Evolutionary conservation across 2,797 vertebrate species (phyloP), one percentile per base, ranked within the genome.

Genomic region (Borostomias antarcticus): DNA sequence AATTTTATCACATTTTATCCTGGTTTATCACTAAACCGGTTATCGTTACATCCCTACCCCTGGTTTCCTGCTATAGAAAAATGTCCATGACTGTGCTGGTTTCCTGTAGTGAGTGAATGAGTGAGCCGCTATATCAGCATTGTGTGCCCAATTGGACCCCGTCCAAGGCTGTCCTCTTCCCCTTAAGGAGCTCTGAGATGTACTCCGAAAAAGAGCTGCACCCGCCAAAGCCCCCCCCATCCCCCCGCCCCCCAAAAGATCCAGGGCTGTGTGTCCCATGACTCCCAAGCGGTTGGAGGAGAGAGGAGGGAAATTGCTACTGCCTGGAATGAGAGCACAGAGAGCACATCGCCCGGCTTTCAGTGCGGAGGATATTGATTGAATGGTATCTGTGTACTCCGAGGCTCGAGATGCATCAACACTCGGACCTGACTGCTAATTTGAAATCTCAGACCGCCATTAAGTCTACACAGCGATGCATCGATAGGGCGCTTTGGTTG

Each of bases 51-150:
- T n/a, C n/a, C n/a, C n/a, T n/a, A n/a, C n/a, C n/a, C n/a, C n/a
- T n/a, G n/a, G n/a, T n/a, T 62, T 62, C 52, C 35, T 60, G 57
- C 40, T 61, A 9, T 25, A 2, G n/a, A n/a, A n/a, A n/a, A 37
- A 37, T 29, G 33, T 43, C 32, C 15, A 23, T 40, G 37, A 28
- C 35, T 13, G 26, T 58, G 32, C 57, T n/a, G 40, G n/a, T 26
- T 1, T 47, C 58, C 9, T 3, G 63, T 47, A 48, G 19, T 50
- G 67, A 21, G 63, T 57, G 72, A 58, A 67, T 64, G 52, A 67
- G 62, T 62, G 58, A 78, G 66, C 62, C 54, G 54, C 57, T 72
- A 66, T 67, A 75, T n/a, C 10, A 9, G 35, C 37, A 28, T 61
- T 28, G 40, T 26, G 11, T 54, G 29, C 5, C n/a, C 6, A 10